phyloP scores from a whole-genome alignment of 1,140 invertebrate genomes.

The Adoxophyes honmai region DNA sequence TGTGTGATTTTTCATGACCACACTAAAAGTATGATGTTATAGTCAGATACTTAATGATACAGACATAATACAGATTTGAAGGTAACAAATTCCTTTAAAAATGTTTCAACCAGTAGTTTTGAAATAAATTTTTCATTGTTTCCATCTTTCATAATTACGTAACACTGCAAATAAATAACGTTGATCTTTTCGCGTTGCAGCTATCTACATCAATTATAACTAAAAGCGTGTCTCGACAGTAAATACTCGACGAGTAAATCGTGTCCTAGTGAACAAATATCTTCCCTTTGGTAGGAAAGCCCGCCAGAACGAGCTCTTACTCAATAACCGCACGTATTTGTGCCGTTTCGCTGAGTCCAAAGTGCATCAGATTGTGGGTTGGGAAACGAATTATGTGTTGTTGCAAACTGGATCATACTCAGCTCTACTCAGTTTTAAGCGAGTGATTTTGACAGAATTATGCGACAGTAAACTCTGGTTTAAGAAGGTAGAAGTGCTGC shows the following conservation, averaged over 20 bases:
- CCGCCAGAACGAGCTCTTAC: conserved; percentile 18
- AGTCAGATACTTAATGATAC: too few species aligned
- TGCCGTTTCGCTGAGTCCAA: conserved; percentile 31
- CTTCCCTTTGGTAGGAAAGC: conserved; percentile 17
- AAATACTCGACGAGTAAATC: conserved; percentile 19
- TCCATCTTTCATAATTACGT: neutral
- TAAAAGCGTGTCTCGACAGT: conserved; percentile 21
- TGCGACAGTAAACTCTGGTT: too few species aligned
- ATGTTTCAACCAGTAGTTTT: too few species aligned
- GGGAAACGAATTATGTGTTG: conserved; percentile 32
- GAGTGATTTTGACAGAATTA: neutral
- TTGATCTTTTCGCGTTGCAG: conserved; percentile 20
- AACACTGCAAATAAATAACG: conserved; percentile 12
- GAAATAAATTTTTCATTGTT: too few species aligned
- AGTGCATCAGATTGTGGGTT: conserved; percentile 45
- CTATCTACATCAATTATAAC: conserved; percentile 23
- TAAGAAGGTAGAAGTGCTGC: neutral
- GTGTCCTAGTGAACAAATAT: conserved; percentile 26
- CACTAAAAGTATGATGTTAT: too few species aligned
- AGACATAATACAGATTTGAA: too few species aligned
- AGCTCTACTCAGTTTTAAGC: conserved; percentile 6
- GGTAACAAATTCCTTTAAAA: too few species aligned
- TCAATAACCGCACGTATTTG: conserved; percentile 32
- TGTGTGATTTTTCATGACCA: too few species aligned
- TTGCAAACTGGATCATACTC: conserved; percentile 30